These are phyloP conservation scores for Bergia sp. DNA, from an alignment of 92 coral and sea anemone species.

Conservation along the genomic window DNA sequence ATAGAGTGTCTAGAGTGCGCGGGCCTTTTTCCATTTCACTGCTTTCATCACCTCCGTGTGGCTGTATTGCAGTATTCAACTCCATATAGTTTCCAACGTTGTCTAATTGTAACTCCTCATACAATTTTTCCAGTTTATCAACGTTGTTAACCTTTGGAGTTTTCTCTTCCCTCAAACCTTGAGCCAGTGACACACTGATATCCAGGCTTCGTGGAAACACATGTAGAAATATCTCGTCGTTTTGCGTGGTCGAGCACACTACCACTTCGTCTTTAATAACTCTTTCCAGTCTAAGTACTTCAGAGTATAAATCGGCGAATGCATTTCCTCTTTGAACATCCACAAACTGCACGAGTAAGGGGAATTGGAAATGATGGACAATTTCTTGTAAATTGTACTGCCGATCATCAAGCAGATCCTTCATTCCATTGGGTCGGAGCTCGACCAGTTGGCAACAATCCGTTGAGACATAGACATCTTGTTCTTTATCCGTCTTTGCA, in stretches of 20 bases:
- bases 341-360: slow-evolving; percentile 10
- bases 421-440: background rate
- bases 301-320: background rate
- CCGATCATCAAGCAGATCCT: background rate
- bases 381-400: background rate
- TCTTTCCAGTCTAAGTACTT: slow-evolving; percentile 12
- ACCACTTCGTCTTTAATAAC: slow-evolving; percentile 22
- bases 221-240: background rate
- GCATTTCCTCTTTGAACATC: background rate
- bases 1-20: background rate
- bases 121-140: background rate
- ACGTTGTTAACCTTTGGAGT: too few relatives aligned
- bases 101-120: background rate
- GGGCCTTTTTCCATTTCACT: background rate
- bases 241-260: background rate
- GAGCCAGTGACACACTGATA: background rate
- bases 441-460: background rate
- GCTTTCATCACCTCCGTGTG: background rate
- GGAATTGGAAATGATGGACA: background rate
- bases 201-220: slow-evolving; percentile 2
- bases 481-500: background rate
- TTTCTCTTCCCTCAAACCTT: background rate
- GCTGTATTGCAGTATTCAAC: background rate
- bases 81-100: background rate
- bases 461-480: background rate